Base-by-base conservation (phyloP, 2,797 vertebrate species). In the Adrianichthys oophorus region DNA sequence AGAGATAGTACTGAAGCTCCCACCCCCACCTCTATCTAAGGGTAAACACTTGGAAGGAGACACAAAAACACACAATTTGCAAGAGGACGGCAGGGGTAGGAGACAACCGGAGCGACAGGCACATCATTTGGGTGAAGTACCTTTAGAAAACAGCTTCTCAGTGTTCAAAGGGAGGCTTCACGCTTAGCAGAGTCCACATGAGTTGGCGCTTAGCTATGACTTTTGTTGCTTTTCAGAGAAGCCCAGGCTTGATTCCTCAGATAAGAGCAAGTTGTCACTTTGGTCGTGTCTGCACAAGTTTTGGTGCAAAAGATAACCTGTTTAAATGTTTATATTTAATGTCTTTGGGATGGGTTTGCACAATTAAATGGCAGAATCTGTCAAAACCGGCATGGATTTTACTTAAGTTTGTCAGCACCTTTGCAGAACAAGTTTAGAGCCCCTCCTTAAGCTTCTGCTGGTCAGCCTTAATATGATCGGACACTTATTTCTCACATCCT, bases 11-110 rank as follows among this genome's bases (percentile, higher is more conserved):
- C 60, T 78, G 73, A 71, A 56, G 48, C 41, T 16, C n/a, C 15
- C 29, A 43, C 52, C 61, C 76, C 64, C 52, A 49, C 24, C 29
- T 5, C 42, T 41, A 52, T 69, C 79, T 72, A 68, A 71, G 83
- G 80, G 84, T 74, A 83, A 85, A 85, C 83, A 87, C 79, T 85
- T 68, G 54, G 72, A 82, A 16, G 48, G 56, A 56, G 53, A 73
- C 66, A 83, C 71, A 79, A 85, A 84, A 75, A 72, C 65, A 70
- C 53, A 60, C 68, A 65, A 71, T 82, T 26, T 63, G 69, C 26
- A 48, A 51, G 53, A 70, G 62, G 49, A 49, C 40, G 58, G 40
- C 52, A 61, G 48, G 23, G 62, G 40, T 44, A 47, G 59, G 70
- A 18, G 56, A 52, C 56, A 54, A 48, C 23, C 40, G 74, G 74